Evolutionary conservation across 2,113 vertebrate genomes (phyloP).

Genomic region (Merops nubicus): DNA sequence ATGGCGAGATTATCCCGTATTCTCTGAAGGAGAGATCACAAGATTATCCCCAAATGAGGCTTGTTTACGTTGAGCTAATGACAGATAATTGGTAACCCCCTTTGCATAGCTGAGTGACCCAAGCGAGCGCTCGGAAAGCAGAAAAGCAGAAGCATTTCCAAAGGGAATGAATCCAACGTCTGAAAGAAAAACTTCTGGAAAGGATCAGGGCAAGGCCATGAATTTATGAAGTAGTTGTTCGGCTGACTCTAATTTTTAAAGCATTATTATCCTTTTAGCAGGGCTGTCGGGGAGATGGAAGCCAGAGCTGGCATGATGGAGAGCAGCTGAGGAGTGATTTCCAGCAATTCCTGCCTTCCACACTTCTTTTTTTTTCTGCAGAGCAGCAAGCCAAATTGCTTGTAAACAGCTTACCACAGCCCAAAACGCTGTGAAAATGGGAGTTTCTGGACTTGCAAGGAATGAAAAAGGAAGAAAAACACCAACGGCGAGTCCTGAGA

Average conservation of each 20-base stretch:
- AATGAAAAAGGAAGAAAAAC: background rate
- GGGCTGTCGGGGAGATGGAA: conserved; percentile 59
- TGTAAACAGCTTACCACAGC: background rate
- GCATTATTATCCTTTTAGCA: conserved; percentile 66
- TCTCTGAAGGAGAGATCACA: conserved; percentile 29
- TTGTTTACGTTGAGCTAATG: conserved; percentile 24
- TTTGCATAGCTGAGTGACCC: background rate
- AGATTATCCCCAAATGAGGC: background rate
- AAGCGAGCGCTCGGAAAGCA: background rate
- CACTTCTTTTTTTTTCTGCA: background rate
- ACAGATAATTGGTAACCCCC: conserved; percentile 19
- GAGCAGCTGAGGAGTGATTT: conserved; percentile 49
- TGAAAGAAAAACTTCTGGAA: conserved; percentile 63
- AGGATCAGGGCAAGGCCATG: conserved; percentile 59
- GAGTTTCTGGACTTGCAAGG: background rate
- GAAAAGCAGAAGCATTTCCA: conserved; percentile 18
- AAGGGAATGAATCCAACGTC: background rate
- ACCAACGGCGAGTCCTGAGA: background rate
- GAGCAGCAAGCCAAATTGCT: background rate
- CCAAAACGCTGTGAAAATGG: background rate
- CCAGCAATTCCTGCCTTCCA: conserved; percentile 33
- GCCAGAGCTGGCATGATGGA: conserved; percentile 45
- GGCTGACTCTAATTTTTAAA: conserved; percentile 69
- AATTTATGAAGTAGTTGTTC: conserved; percentile 61
- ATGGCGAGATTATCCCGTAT: background rate